phyloP scores from a whole-genome alignment of 2,113 vertebrate genomes.

The Callocephalon fimbriatum region DNA sequence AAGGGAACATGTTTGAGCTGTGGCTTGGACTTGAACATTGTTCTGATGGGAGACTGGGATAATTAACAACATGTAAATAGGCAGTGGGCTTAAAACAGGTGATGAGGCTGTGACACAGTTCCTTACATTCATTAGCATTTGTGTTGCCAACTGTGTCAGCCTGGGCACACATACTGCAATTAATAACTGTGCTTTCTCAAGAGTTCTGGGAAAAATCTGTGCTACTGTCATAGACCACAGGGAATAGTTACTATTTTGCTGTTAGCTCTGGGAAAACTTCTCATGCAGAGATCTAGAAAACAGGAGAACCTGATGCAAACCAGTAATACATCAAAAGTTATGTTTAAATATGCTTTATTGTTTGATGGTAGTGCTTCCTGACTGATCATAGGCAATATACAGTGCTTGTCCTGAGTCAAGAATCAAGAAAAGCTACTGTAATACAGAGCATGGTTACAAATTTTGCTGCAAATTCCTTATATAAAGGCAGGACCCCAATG shows the following conservation, averaged over 20 bases:
- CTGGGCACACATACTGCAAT: neutral
- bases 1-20: neutral
- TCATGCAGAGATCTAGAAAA: neutral
- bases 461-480: neutral
- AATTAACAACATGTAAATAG: neutral
- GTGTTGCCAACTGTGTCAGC: neutral
- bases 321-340: neutral
- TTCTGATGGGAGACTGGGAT: neutral
- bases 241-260: neutral
- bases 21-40: neutral
- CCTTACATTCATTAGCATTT: neutral
- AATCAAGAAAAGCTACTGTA: neutral
- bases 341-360: neutral
- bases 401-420: neutral
- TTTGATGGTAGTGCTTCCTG: neutral
- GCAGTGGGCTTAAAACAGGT: neutral
- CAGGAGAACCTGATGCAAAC: neutral
- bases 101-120: neutral
- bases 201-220: neutral
- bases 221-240: neutral
- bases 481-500: neutral
- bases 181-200: neutral
- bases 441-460: neutral
- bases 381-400: neutral
- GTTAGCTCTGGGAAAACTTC: neutral